These are phyloP conservation scores for Drosophila ironensis DNA, from an alignment of 1,140 invertebrate species.

Conservation along the genomic window DNA sequence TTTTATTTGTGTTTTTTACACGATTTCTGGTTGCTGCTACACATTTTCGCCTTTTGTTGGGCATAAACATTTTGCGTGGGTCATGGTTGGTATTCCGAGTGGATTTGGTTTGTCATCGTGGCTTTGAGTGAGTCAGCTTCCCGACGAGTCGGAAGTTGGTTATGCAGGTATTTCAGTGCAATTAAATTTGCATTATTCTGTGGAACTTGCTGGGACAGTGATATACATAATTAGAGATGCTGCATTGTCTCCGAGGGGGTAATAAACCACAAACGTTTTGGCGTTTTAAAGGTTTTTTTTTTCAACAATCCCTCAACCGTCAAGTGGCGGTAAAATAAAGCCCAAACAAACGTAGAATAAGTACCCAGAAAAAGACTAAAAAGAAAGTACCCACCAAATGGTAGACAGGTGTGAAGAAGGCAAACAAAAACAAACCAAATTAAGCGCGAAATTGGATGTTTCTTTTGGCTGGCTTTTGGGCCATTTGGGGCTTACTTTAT, in stretches of 20 bases:
- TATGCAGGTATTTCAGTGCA: slow-evolving; percentile 12
- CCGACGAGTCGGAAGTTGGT: slow-evolving; percentile 52
- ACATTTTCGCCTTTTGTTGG: slow-evolving; percentile 23
- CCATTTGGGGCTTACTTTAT: neutral
- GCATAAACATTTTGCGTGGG: slow-evolving; percentile 55
- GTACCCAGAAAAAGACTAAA: neutral
- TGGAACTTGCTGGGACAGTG: slow-evolving; percentile 10
- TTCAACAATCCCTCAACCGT: no score
- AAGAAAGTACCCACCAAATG: no score
- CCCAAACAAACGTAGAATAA: neutral
- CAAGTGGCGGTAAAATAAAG: slow-evolving; percentile 9
- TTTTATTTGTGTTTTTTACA: slow-evolving; percentile 24
- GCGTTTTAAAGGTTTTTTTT: no score
- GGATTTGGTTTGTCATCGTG: slow-evolving; percentile 51
- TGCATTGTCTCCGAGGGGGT: no score
- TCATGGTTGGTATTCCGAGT: slow-evolving; percentile 53
- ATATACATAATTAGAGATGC: no score
- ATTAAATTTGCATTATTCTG: slow-evolving; percentile 56
- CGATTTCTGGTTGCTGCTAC: slow-evolving; percentile 9
- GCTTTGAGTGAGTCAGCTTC: slow-evolving; percentile 57
- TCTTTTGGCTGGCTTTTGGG: slow-evolving; percentile 6
- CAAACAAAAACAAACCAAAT: slow-evolving; percentile 51
- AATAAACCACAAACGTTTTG: no score
- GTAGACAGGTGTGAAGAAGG: slow-evolving; percentile 6
- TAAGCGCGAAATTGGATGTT: slow-evolving; percentile 66